A percentile compares a stretch with the other conserved stretches of the same genome.
These are phyloP conservation scores for Casuarius casuarius DNA, from an alignment of 2,113 vertebrate genomes.

Conservation along the genomic window DNA sequence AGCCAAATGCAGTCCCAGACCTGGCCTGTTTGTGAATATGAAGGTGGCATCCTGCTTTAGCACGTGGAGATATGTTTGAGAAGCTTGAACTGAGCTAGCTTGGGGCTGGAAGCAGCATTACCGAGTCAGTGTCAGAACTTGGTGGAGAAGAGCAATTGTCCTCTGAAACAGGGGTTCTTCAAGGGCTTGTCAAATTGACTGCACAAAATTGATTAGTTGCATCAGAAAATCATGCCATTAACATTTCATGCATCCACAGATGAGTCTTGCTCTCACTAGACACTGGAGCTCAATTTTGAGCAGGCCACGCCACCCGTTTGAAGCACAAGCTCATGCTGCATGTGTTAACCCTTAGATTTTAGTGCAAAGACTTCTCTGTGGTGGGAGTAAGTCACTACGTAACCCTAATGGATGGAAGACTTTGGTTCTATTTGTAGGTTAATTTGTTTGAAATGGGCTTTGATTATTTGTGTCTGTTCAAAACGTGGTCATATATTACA, in stretches of 20 bases:
- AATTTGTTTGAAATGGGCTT: neutral
- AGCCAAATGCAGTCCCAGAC: too few relatives aligned
- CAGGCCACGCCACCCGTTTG: neutral
- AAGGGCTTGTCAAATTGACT: neutral
- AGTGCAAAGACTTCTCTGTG: neutral
- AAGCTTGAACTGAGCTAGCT: neutral
- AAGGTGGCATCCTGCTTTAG: neutral
- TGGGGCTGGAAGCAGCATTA: rapidly evolving
- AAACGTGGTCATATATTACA: neutral
- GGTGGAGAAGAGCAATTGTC: neutral
- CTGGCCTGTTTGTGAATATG: neutral
- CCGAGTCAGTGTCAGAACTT: neutral
- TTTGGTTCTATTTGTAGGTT: neutral
- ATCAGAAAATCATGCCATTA: neutral
- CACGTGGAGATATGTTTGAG: neutral
- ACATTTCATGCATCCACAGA: neutral
- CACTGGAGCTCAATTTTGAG: neutral
- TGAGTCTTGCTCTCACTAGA: neutral
- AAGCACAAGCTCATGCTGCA: neutral
- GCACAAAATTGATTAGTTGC: neutral
- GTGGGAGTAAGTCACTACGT: neutral
- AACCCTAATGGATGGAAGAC: neutral
- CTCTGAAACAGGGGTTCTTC: neutral
- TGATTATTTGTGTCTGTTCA: neutral
- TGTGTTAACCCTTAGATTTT: neutral